These are phyloP conservation scores for Pararge aegeria DNA, from an alignment of 1,140 invertebrate species.

Conservation along the genomic window DNA sequence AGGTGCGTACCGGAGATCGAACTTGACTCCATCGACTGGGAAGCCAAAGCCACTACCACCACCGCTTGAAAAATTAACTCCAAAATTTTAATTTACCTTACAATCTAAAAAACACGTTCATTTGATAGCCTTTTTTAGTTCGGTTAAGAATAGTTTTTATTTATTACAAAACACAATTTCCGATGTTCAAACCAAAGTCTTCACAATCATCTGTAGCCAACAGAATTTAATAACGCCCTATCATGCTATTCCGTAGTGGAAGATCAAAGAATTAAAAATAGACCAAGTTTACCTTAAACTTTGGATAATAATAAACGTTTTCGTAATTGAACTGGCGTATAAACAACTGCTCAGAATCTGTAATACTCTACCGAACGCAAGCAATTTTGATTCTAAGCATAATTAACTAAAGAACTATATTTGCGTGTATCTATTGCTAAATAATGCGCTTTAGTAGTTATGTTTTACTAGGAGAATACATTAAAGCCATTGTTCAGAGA, in stretches of 20 bases:
- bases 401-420: background rate
- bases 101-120: no score
- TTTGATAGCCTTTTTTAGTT: no score
- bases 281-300: slow-evolving; percentile 49
- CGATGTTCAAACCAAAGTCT: slow-evolving; percentile 6
- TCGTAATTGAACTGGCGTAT: slow-evolving; percentile 47
- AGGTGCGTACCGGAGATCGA: no score
- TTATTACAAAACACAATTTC: background rate
- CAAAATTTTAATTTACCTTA: no score
- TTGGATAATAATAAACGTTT: slow-evolving; percentile 45
- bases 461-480: no score
- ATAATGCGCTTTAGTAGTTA: background rate
- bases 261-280: slow-evolving; percentile 63
- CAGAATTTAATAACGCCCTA: slow-evolving; percentile 13
- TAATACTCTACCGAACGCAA: background rate
- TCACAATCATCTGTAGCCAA: slow-evolving; percentile 2
- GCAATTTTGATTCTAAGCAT: background rate
- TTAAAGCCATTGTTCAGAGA: no score
- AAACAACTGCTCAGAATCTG: slow-evolving; percentile 35
- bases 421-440: background rate
- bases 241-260: slow-evolving; percentile 14
- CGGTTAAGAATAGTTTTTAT: background rate
- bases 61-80: no score
- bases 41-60: no score
- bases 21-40: no score